These are phyloP conservation scores for Nansenia antarctica DNA, from an alignment of 2,113 vertebrate species.

Conservation along the genomic window DNA sequence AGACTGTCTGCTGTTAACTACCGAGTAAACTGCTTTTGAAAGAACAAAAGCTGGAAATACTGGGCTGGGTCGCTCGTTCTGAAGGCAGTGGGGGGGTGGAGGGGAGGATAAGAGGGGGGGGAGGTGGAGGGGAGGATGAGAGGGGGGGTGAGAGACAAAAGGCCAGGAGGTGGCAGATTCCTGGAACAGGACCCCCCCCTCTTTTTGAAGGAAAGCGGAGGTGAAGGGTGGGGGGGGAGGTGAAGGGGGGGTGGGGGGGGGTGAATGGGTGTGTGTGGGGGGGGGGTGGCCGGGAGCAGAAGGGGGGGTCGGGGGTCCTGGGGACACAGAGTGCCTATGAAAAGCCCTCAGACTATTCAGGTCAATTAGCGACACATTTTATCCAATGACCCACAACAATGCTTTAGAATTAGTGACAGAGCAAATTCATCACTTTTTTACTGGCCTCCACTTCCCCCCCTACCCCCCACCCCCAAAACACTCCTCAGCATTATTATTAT, in stretches of 20 bases:
- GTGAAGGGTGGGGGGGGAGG: background rate
- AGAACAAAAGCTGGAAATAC: conserved; percentile 38
- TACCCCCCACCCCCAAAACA: background rate
- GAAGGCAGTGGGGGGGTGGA: background rate
- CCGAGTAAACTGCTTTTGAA: background rate
- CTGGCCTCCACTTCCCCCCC: background rate
- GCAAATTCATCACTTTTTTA: no score
- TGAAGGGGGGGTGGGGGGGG: background rate
- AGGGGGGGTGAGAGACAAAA: no score
- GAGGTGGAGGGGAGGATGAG: background rate
- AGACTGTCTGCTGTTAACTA: conserved; percentile 12
- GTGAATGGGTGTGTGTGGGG: no score
- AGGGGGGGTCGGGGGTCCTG: no score
- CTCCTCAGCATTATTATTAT: no score
- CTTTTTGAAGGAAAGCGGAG: conserved; percentile 6
- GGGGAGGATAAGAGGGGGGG: no score
- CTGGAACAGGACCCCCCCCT: conserved; percentile 18
- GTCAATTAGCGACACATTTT: background rate
- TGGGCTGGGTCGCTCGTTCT: conserved; percentile 13
- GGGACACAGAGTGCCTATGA: no score
- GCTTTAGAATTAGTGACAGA: conserved; percentile 4
- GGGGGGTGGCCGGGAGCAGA: no score
- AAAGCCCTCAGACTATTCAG: no score
- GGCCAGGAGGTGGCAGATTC: conserved; percentile 34
- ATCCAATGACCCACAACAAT: background rate